These are phyloP conservation scores for Pachymerium ferrugineum DNA, from an alignment of 2,888 invertebrate genomes.

Conservation along the genomic window DNA sequence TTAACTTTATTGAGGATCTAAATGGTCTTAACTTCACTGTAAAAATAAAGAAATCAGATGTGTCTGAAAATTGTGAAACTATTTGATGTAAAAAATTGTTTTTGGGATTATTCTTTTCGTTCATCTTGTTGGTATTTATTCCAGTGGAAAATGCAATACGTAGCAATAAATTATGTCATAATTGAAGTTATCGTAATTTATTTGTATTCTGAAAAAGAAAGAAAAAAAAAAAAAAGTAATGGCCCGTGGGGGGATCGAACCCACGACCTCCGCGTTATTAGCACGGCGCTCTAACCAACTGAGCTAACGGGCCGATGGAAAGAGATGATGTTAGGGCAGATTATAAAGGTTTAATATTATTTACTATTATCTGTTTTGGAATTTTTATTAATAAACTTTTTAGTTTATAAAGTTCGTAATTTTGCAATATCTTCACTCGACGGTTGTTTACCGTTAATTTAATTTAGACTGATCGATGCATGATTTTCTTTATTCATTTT, in stretches of 20 bases:
- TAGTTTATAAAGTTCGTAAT: too few relatives aligned
- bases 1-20: too few relatives aligned
- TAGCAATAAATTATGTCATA: not conserved
- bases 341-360: not conserved
- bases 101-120: not conserved
- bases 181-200: not conserved
- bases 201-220: not conserved
- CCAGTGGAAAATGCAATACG: not conserved
- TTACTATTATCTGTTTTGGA: too few relatives aligned
- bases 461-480: too few relatives aligned
- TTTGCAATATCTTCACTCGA: too few relatives aligned
- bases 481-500: too few relatives aligned
- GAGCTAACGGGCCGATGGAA: not conserved
- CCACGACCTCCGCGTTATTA: slow-evolving; percentile 13
- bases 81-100: not conserved
- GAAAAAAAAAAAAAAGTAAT: not conserved
- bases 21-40: not conserved
- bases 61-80: not conserved
- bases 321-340: not conserved
- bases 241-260: slow-evolving; percentile 13
- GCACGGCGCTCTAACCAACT: not conserved
- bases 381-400: too few relatives aligned
- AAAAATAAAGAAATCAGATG: not conserved
- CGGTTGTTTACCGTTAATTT: too few relatives aligned
- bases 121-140: not conserved